phyloP scores from a whole-genome alignment of 1,140 invertebrate genomes.

The Ptiloglossa arizonensis region DNA sequence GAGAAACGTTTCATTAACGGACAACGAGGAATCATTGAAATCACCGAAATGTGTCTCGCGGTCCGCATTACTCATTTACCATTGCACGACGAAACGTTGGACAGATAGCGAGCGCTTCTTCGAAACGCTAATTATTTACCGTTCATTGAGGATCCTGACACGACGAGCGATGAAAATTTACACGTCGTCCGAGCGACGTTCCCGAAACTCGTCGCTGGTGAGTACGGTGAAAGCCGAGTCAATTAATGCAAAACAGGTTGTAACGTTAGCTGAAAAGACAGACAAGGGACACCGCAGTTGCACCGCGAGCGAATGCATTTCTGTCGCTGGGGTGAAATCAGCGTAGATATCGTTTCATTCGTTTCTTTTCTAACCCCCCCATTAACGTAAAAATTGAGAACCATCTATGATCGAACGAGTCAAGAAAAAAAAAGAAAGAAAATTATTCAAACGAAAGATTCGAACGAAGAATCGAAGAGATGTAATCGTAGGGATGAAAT shows the following conservation, averaged over 20 bases:
- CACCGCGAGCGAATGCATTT: not conserved
- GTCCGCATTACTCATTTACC: constrained; percentile 15
- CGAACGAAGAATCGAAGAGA: too few relatives aligned
- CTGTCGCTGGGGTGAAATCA: too few relatives aligned
- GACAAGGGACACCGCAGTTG: not conserved
- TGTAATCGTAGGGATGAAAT: too few relatives aligned
- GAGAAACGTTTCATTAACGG: too few relatives aligned
- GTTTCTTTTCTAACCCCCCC: too few relatives aligned
- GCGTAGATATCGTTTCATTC: not conserved
- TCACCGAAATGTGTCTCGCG: constrained; percentile 2
- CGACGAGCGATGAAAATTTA: constrained; percentile 30
- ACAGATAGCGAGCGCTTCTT: constrained; percentile 14
- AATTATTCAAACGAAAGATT: too few relatives aligned
- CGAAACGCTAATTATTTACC: constrained; percentile 31
- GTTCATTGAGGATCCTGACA: not conserved
- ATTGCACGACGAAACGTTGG: too few relatives aligned
- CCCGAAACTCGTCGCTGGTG: not conserved
- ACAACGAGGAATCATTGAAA: too few relatives aligned
- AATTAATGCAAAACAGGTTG: constrained; percentile 41
- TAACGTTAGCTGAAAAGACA: constrained; percentile 7
- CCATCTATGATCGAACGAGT: too few relatives aligned
- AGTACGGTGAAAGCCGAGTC: not conserved
- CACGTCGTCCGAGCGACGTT: not conserved
- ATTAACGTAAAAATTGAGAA: too few relatives aligned
- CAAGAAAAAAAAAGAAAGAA: too few relatives aligned